phyloP scores from a whole-genome alignment of 30 jellyfish, hydroid and myxozoan species.

The Nemopilema nomurai region DNA sequence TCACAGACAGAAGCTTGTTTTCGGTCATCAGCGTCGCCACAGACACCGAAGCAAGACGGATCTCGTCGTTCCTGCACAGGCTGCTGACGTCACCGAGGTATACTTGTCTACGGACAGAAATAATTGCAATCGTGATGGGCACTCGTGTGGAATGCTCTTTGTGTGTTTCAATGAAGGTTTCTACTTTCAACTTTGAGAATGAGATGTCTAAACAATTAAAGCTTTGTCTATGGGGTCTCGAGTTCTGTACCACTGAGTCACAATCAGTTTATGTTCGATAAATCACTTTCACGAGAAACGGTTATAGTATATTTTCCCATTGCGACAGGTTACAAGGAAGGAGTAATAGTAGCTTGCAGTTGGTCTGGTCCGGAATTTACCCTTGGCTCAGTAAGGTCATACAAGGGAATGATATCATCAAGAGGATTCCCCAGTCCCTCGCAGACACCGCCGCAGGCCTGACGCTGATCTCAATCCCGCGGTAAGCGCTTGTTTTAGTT shows the following conservation, averaged over 20 bases:
- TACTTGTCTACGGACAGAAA: not conserved
- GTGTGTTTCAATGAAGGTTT: too few relatives aligned
- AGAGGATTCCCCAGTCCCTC: slow-evolving; percentile 50
- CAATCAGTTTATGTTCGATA: too few relatives aligned
- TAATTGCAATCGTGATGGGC: not conserved
- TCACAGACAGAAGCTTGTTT: slow-evolving; percentile 36
- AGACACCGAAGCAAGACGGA: slow-evolving; percentile 57
- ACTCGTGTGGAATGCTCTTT: too few relatives aligned
- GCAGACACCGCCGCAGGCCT: slow-evolving; percentile 60
- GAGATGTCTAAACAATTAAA: too few relatives aligned
- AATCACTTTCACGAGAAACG: too few relatives aligned
- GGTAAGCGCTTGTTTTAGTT: slow-evolving; percentile 39
- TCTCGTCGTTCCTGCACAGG: slow-evolving; percentile 41
- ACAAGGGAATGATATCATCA: slow-evolving; percentile 15
- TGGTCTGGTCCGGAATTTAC: slow-evolving; percentile 57
- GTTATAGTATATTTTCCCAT: too few relatives aligned
- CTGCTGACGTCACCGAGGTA: slow-evolving; percentile 44
- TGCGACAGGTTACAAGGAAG: not conserved
- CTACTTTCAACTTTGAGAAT: too few relatives aligned
- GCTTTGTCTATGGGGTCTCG: too few relatives aligned
- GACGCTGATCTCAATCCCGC: slow-evolving; percentile 11
- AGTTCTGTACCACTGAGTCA: too few relatives aligned
- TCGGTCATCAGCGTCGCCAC: slow-evolving; percentile 20
- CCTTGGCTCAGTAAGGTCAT: slow-evolving; percentile 28
- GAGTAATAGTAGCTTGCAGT: not conserved